phyloP scores from a whole-genome alignment of 2,113 vertebrate species.

The Podiceps cristatus region DNA sequence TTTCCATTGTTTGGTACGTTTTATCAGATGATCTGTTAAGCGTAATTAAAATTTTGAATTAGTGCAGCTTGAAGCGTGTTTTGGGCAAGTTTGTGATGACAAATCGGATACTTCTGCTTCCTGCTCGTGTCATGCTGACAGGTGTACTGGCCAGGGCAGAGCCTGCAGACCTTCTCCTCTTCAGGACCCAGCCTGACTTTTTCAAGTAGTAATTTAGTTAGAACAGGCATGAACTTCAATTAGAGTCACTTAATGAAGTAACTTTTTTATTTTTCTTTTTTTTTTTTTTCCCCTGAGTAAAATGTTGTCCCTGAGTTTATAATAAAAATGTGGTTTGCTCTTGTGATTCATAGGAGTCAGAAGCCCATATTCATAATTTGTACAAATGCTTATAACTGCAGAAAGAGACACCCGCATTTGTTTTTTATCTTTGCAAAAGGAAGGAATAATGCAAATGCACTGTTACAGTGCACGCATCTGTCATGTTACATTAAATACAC shows the following conservation, averaged over 20 bases:
- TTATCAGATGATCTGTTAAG: slow-evolving; percentile 53
- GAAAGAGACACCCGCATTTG: not conserved
- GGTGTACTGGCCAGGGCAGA: slow-evolving; percentile 33
- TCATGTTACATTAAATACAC: not conserved
- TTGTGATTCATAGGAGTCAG: not conserved
- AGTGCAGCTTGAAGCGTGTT: slow-evolving; percentile 19
- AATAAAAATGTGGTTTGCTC: not conserved
- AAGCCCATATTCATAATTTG: not conserved
- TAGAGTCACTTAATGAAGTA: not conserved
- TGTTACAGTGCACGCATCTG: not conserved
- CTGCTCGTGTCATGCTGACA: slow-evolving; percentile 35
- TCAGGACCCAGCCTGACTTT: not conserved
- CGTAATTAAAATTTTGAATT: slow-evolving; percentile 44
- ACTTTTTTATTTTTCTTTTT: not conserved
- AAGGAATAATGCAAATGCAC: not conserved
- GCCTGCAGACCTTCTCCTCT: not conserved
- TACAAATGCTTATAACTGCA: not conserved
- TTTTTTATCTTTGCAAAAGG: not conserved
- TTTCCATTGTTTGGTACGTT: slow-evolving; percentile 20
- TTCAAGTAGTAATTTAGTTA: not conserved
- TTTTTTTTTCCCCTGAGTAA: not conserved
- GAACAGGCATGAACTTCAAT: not conserved
- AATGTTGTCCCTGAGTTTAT: not conserved
- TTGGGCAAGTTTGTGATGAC: slow-evolving; percentile 43
- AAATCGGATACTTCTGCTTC: slow-evolving; percentile 27